These are phyloP conservation scores for Tiphia femorata DNA, from an alignment of 2,888 invertebrate species.

Conservation along the genomic window DNA sequence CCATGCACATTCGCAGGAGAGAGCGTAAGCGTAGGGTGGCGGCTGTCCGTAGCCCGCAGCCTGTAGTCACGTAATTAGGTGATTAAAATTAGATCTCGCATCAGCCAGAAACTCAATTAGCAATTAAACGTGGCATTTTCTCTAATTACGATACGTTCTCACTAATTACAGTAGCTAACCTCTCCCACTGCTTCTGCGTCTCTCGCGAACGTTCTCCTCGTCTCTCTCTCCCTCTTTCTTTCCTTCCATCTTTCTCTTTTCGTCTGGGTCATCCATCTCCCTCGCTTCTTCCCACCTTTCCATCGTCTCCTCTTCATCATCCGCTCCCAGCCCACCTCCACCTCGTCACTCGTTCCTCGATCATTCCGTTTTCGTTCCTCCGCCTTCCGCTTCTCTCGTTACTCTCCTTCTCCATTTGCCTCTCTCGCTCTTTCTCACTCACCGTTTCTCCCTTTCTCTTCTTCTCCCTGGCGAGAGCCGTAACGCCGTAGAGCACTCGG, in stretches of 20 bases:
- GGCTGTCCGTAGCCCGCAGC: slow-evolving; percentile 62
- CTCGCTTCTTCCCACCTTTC: not conserved
- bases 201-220: slow-evolving; percentile 23
- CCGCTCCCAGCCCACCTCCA: not conserved
- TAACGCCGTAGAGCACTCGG: slow-evolving; percentile 50
- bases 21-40: slow-evolving; percentile 52
- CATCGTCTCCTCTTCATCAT: not conserved
- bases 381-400: no score
- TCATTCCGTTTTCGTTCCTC: no score
- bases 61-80: slow-evolving; percentile 73
- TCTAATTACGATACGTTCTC: slow-evolving; percentile 73
- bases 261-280: not conserved
- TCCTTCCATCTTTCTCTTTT: not conserved
- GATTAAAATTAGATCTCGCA: slow-evolving; percentile 74
- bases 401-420: not conserved
- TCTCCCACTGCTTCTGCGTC: slow-evolving; percentile 35
- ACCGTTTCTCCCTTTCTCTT: slow-evolving; percentile 23
- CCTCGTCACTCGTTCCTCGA: no score
- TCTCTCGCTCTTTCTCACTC: slow-evolving; percentile 16
- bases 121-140: slow-evolving; percentile 75
- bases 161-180: slow-evolving; percentile 69
- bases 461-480: slow-evolving; percentile 37
- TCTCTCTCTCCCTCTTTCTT: slow-evolving; percentile 18
- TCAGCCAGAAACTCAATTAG: slow-evolving; percentile 74
- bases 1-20: slow-evolving; percentile 54